phyloP scores from a whole-genome alignment of 2,113 vertebrate species.

The Psilopsiagon aurifrons region DNA sequence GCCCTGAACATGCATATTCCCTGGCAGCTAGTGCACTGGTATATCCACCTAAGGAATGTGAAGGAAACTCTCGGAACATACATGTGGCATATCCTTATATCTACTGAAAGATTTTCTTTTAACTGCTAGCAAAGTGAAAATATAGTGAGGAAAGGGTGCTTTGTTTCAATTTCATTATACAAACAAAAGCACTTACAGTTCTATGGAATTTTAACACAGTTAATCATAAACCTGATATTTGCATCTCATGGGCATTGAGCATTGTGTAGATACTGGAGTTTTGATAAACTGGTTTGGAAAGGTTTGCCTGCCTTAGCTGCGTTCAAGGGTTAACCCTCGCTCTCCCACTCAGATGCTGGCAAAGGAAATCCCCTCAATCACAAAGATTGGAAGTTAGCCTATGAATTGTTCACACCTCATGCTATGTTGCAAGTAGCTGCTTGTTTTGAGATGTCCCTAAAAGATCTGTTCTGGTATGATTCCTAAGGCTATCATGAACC shows the following conservation, averaged over 20 bases:
- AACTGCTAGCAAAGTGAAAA: not conserved
- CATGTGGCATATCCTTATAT: not conserved
- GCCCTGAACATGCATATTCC: not conserved
- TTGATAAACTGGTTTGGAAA: conserved; percentile 58
- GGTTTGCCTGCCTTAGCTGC: conserved; percentile 11
- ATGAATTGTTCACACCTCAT: not conserved
- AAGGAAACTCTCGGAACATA: not conserved
- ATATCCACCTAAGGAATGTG: not conserved
- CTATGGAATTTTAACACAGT: conserved; percentile 66
- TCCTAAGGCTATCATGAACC: not conserved
- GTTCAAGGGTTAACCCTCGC: conserved; percentile 39
- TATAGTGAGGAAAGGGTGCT: conserved; percentile 25
- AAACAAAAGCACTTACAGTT: conserved; percentile 55
- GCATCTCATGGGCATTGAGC: conserved; percentile 33
- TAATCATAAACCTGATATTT: conserved; percentile 73
- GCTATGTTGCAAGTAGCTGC: not conserved
- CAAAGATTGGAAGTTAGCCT: not conserved
- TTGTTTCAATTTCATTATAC: conserved; percentile 19
- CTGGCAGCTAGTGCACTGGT: not conserved
- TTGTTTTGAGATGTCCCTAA: conserved; percentile 28
- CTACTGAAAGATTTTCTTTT: not conserved
- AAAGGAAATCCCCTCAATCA: not conserved
- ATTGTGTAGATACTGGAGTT: conserved; percentile 47
- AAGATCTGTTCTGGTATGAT: not conserved
- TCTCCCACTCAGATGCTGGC: not conserved